These are phyloP conservation scores for Hylaeus anthracinus DNA, from an alignment of 1,140 invertebrate species.

Conservation along the genomic window DNA sequence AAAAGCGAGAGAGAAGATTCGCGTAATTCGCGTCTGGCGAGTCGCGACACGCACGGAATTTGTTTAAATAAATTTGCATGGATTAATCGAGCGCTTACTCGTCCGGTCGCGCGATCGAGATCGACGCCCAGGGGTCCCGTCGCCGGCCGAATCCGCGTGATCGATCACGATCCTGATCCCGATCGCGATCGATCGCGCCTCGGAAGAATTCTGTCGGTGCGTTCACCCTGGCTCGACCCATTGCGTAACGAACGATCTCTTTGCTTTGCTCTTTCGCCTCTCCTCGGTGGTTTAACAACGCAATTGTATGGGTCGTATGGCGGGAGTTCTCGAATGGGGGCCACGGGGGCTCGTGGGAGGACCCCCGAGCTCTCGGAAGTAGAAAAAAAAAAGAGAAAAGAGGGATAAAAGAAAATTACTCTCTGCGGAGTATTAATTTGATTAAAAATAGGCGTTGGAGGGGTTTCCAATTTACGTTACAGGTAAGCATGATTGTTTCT, in stretches of 20 bases:
- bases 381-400: no score
- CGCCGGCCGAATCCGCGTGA: background rate
- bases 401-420: no score
- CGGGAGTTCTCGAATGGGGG: no score
- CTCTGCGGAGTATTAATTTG: no score
- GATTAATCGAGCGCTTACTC: background rate
- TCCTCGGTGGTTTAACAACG: no score
- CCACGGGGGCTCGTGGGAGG: no score
- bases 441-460: no score
- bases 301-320: no score
- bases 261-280: no score
- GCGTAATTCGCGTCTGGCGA: background rate
- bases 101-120: background rate
- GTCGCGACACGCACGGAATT: background rate
- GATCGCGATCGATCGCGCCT: conserved; percentile 6
- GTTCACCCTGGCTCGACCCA: conserved; percentile 32
- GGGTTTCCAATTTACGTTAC: no score
- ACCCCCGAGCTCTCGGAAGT: no score
- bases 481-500: no score
- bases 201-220: conserved; percentile 7
- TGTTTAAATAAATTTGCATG: conserved; percentile 19
- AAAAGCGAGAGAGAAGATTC: background rate
- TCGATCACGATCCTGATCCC: background rate
- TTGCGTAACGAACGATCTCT: conserved; percentile 22
- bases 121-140: background rate